Base-by-base conservation (phyloP, 2,113 vertebrate species). In the Tyrannus savana region DNA sequence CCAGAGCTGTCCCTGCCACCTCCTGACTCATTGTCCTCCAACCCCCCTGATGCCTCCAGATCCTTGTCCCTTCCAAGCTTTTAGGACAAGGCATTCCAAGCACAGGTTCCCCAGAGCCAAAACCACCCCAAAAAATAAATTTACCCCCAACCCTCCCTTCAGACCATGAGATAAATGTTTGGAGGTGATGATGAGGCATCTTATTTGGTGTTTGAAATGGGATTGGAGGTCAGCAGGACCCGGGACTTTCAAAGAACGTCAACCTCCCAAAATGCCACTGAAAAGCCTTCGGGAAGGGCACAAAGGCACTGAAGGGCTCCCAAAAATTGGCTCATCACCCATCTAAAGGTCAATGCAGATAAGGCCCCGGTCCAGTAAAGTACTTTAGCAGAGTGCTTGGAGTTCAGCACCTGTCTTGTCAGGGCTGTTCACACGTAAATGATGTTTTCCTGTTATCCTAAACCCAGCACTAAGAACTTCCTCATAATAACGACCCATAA, bases 41-140 rank as follows among this genome's bases (percentile, higher is more conserved):
- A 37, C 59, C 21, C 30, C 44, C 22, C 12, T 17, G 0, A 2
- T 12, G 0, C 33, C 58, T n/a, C 44, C 72, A 16, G 5, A 22
- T 50, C 42, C 37, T 22, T 14, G 10, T 46, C 24, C 33, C 25
- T 44, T 59, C 44, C 37, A 31, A 35, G 25, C 17, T 28, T 58
- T 17, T 44, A 31, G 49, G 21, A 63, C 44, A 50, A 6, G 14
- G 13, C 37, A 56, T 4, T 11, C 55, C 41, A 35, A 84, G 42
- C 3, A 3, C 39, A 27, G 22, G 18, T n/a, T 73, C 19, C 17
- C 4, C 7, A 4, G 9, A 27, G 35, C 19, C 31, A 33, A 85
- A 85, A 39, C 23, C 3, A 35, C 39, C 10, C 19, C 3, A 28
- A 31, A 73, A 12, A 19, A 1, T 0, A 12, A 22, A 7, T n/a